Base-by-base conservation (phyloP, 1,140 invertebrate genomes). In the Calephelis virginiensis region DNA sequence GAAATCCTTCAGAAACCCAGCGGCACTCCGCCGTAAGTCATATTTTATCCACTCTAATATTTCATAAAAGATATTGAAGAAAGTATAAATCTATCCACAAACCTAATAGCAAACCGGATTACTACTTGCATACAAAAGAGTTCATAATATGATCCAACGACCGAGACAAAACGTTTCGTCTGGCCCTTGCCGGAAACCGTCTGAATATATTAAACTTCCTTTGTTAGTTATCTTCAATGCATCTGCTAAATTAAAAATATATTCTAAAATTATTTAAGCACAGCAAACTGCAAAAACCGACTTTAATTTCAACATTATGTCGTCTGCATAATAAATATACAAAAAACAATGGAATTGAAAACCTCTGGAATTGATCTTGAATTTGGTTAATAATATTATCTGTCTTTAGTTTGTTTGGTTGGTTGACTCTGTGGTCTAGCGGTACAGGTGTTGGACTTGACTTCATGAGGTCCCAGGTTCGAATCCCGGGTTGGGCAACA, bases 171-270 rank as follows among this genome's bases (percentile, higher is more conserved):
- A 76, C 76, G 82, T 82, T 79, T 80, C 79, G 81, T 83, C 78
- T 81, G 76, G 72, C 77, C 77, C 69, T 77, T 85, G 75, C 78
- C 86, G 83, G 84, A 86, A 83, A 82, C 82, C 72, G 78, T 48
- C 66, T 66, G 71, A 67, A 74, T 74, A 72, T 50, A 82, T 86
- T 83, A 80, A 13, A 62, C 65, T 75, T 70, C 78, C 77, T 82
- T 87, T 85, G 85, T 87, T 73, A 80, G 70, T 77, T 86, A 84
- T 86, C 82, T 82, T 73, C 70, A 77, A 79, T 77, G 69, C 69
- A 73, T 82, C 77, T 81, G 77, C 76, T 82, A 49, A 38, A 63
- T 62, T 53, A 64, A 68, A 69, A 71, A 72, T 17, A 61, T 38
- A 38, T 37, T 45, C 43, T 61, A 17, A 43, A 43, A 63, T 8